Percentiles rank a stretch among this genome's conserved stretches.
These are phyloP conservation scores for Cactoblastis cactorum DNA, from an alignment of 2,888 invertebrate species.

Conservation along the genomic window DNA sequence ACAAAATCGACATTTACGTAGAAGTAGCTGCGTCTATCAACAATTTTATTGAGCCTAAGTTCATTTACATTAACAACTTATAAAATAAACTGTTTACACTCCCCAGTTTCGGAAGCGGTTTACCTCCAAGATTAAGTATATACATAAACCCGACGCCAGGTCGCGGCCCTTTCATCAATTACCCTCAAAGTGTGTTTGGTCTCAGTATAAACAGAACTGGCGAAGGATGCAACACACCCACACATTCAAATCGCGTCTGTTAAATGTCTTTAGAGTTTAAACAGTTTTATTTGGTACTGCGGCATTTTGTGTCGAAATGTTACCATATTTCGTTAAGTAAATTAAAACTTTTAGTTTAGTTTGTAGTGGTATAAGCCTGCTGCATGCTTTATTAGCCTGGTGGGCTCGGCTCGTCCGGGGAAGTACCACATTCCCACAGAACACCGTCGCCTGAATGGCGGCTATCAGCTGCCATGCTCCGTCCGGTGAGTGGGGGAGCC, in stretches of 20 bases:
- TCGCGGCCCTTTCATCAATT: background rate
- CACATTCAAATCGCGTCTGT: background rate
- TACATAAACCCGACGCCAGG: background rate
- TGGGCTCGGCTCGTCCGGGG: too few species aligned
- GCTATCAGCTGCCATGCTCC: too few species aligned
- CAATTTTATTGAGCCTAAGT: too few species aligned
- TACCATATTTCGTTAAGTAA: too few species aligned
- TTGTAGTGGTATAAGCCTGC: too few species aligned
- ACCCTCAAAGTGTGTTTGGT: background rate
- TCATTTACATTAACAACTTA: background rate
- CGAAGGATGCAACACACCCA: background rate
- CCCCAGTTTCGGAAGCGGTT: background rate
- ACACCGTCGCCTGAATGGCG: too few species aligned
- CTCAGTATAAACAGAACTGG: background rate
- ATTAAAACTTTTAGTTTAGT: too few species aligned
- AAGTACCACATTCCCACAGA: too few species aligned
- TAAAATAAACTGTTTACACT: background rate
- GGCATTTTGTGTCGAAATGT: background rate
- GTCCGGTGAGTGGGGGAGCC: too few species aligned
- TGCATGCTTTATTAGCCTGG: too few species aligned
- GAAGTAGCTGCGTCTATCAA: too few species aligned
- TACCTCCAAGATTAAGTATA: background rate
- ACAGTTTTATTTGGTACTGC: background rate
- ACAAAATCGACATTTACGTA: background rate
- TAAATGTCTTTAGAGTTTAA: background rate